A percentile compares a stretch with the other conserved stretches of the same genome.
phyloP scores from a whole-genome alignment of 2,797 vertebrate genomes.

The Tarsius wallacei region DNA sequence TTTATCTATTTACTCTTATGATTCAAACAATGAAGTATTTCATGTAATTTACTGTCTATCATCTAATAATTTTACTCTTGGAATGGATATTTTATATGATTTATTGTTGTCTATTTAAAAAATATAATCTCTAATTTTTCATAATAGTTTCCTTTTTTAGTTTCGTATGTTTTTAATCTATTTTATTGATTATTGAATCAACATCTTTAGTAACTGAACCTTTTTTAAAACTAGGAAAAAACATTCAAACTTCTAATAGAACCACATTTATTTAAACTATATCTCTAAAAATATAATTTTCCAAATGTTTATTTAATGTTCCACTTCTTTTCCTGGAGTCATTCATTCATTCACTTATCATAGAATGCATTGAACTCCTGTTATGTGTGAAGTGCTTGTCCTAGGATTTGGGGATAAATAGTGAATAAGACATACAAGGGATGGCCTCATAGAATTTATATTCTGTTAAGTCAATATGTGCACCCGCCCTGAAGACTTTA shows the following conservation, averaged over 20 bases:
- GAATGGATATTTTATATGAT: background rate
- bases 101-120: background rate
- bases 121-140: background rate
- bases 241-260: background rate
- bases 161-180: background rate
- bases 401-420: background rate
- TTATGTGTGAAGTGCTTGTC: background rate
- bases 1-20: background rate
- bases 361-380: background rate
- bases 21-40: background rate
- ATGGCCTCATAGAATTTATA: background rate
- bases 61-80: background rate
- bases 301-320: background rate
- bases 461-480: background rate
- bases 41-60: background rate
- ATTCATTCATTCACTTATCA: background rate
- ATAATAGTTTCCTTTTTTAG: background rate
- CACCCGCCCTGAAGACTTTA: background rate
- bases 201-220: background rate
- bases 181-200: slow-evolving; percentile 33
- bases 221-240: background rate
- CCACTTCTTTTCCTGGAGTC: background rate
- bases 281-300: background rate
- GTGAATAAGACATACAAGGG: background rate
- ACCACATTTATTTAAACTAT: background rate